Evolutionary conservation across 2,113 vertebrate genomes (phyloP), one percentile per base, ranked within the genome.

Genomic region (Nycticorax nycticorax): DNA sequence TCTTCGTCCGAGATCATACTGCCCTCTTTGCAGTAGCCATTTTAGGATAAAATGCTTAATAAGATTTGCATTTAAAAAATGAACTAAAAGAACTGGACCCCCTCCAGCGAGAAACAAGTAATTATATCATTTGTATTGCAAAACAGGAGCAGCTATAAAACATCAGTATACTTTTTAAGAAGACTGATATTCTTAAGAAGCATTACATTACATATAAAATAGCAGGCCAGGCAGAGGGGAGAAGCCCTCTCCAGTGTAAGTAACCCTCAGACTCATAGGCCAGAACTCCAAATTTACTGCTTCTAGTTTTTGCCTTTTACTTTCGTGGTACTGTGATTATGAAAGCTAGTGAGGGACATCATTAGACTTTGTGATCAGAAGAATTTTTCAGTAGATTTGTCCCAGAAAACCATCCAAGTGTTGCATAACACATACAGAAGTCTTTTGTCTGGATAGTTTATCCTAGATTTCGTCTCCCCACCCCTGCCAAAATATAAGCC

Each of bases 41-140:
- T 98, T 98, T 98, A 98, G 97, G 96, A 98, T 97, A 98, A 98
- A 98, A 98, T 98, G 92, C 96, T 98, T 98, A 98, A 98, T 98
- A 98, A 98, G 97, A 98, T 98, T 98, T 98, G 96, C 98, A 98
- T 98, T 98, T 98, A 97, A 98, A 98, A 98, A 98, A 98, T 98
- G 98, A 97, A 97, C 96, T 94, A 62, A 93, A 96, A 91, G 94
- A 96, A 82, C 97, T 94, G 96, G 98, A 97, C 98, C 85, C 98
- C 98, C 98, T 98, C 98, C 96, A 98, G 98, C 97, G 24, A 98
- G 97, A 96, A 97, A 94, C 96, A 88, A 97, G 97, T 98, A 98
- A 98, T 98, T 98, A 98, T 98, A 95, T 96, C 92, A 98, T 98
- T 98, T 98, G 97, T 98, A 98, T 98, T 98, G 98, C 97, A 98